These are phyloP conservation scores for Corvus hawaiiensis DNA, from an alignment of 2,113 vertebrate species.

Conservation along the genomic window DNA sequence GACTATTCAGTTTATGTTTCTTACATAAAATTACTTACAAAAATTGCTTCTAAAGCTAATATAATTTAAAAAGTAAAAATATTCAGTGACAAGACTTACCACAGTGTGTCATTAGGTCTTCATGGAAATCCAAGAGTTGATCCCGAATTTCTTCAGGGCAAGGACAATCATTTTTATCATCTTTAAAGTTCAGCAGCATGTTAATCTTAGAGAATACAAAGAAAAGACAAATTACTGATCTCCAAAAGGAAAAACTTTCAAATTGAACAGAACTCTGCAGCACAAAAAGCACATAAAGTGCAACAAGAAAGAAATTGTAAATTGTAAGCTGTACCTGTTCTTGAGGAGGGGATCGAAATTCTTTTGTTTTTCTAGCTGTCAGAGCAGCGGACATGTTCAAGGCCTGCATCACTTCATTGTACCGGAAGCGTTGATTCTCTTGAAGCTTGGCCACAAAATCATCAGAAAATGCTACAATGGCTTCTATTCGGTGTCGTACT, in stretches of 20 bases:
- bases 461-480: constrained; percentile 93
- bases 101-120: constrained; percentile 94
- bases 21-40: neutral
- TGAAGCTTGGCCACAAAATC: constrained; percentile 94
- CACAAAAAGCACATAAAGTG: neutral
- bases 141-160: constrained; percentile 89
- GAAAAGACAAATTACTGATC: neutral
- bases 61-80: neutral
- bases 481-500: constrained; percentile 92
- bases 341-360: constrained; percentile 93
- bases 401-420: constrained; percentile 97
- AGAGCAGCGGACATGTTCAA: constrained; percentile 97
- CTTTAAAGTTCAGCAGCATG: constrained; percentile 95
- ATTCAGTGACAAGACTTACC: constrained; percentile 67
- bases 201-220: constrained; percentile 81
- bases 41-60: neutral
- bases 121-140: constrained; percentile 90
- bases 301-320: neutral
- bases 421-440: constrained; percentile 93
- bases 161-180: constrained; percentile 91
- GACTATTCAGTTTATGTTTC: neutral
- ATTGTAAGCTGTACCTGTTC: constrained; percentile 81
- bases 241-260: neutral
- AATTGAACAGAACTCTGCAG: neutral
- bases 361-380: constrained; percentile 94